Evolutionary conservation across 2,888 invertebrate genomes (phyloP), one percentile per base, ranked within the genome.

Genomic region (Rhopalosiphum nymphaeae): DNA sequence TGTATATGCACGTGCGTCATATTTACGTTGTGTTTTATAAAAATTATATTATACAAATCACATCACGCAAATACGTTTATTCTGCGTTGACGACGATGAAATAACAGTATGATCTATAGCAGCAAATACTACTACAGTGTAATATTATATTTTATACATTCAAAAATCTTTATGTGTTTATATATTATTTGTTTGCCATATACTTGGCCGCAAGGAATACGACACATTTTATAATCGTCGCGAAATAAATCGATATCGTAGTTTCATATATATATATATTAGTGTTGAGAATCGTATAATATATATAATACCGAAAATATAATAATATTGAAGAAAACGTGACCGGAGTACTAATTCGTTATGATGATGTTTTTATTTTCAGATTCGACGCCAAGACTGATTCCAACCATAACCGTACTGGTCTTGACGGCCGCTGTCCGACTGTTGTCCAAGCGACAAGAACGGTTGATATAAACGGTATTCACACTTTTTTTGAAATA

Each of bases 371-470:
- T 89, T 61, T 92, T 49, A 3, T 84, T 92, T 93, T 42, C 94
- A 94, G 94, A 94, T 94, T 94, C 94, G 49, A 87, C 86, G 21
- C 91, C 94, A 26, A 67, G 86, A 91, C 94, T 86, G 94, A 91
- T 91, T 46, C 90, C 93, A 67, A 91, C 85, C 86, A 42, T 36
- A 11, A 49, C 46, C 16, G 53, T 56, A 53, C 44, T 91, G 61
- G 86, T 91, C 36, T n/a, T 86, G 85, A 86, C 91, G 61, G 57
- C 91, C 91, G 86, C 11, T 61, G 86, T 49, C 86, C 94, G 25
- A 49, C n/a, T 87, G 67, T 49, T 94, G 86, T 85, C 85, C 85
- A 36, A 42, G 3, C 49, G 42, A 29, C 89, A n/a, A 56, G 67
- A 86, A 13, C 56, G 26, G 21, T 29, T 61, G 87, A 61, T 61